Base-by-base conservation (phyloP, 2,113 vertebrate species). In the Anolis sagrei region DNA sequence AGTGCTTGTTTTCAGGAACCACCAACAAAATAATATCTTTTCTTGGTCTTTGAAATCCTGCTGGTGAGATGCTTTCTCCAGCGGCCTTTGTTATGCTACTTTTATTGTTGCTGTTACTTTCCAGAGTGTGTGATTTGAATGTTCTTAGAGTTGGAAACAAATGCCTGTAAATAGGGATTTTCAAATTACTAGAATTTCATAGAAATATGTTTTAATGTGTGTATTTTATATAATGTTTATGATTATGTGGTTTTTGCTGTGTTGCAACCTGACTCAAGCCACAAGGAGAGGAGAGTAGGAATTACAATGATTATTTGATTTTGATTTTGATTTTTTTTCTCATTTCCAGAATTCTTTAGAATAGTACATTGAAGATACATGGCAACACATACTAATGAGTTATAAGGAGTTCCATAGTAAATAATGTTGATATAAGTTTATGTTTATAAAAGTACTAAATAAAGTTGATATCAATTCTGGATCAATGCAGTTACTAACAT, bases 11-110 rank as follows among this genome's bases (percentile, higher is more conserved):
- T 95, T 92, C 86, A 92, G 89, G 84, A 69, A 76, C 90, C 21
- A 2, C 81, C 84, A 62, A 83, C 92, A 62, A 91, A 69, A 86
- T 70, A 81, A 25, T 86, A 84, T 89, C 8, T 92, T 88, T 92
- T 77, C 39, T 89, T 76, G 14, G 70, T 84, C 77, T 93, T 79
- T 91, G 64, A 87, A 49, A 27, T 82, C 73, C 91, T 95, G 73
- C 91, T 82, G 3, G 90, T 89, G 81, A 93, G 90, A 36, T 91
- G 76, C 93, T 96, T 95, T 92, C 76, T 90, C 87, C 92, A 91
- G 85, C 85, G 89, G 39, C 89, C 79, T 88, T 10, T 86, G 87
- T 94, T 89, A 69, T 66, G 77, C 91, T 89, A 1, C 91, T 93
- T 87, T 82, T 94, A 79, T 92, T 88, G 74, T 61, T 32, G 19